A percentile compares a stretch with the other conserved stretches of the same genome.
Evolutionary conservation across 2,797 vertebrate genomes (phyloP).

Genomic region (Aythya fuligula): DNA sequence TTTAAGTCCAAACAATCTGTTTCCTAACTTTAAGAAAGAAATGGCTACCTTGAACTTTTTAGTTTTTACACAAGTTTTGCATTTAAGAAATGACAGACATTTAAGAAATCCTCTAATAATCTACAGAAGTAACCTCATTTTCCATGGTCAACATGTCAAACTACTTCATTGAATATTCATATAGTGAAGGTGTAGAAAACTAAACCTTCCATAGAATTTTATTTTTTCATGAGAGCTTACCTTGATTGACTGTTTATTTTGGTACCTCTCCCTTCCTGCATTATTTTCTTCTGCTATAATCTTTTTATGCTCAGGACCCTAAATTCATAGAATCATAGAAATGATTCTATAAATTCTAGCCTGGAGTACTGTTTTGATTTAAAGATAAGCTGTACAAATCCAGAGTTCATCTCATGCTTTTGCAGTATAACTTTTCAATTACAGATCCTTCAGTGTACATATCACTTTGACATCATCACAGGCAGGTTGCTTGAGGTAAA

Average conservation of each 20-base stretch:
- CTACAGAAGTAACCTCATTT: background rate
- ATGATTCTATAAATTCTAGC: background rate
- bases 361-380: background rate
- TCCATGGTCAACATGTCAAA: background rate
- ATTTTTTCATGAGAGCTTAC: background rate
- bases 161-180: background rate
- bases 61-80: background rate
- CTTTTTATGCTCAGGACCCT: background rate
- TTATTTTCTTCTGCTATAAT: background rate
- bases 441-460: background rate
- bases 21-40: slow-evolving; percentile 7
- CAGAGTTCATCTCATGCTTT: background rate
- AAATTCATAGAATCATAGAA: background rate
- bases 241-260: background rate
- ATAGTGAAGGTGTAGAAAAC: background rate
- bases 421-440: background rate
- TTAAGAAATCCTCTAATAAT: background rate
- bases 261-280: background rate
- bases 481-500: background rate
- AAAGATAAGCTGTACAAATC: background rate
- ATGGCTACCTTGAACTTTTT: background rate
- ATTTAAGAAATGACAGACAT: background rate
- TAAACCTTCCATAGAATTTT: background rate
- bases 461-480: background rate
- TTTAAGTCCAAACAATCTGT: background rate